phyloP scores from a whole-genome alignment of 2,113 vertebrate species.

The Festucalex cinctus region DNA sequence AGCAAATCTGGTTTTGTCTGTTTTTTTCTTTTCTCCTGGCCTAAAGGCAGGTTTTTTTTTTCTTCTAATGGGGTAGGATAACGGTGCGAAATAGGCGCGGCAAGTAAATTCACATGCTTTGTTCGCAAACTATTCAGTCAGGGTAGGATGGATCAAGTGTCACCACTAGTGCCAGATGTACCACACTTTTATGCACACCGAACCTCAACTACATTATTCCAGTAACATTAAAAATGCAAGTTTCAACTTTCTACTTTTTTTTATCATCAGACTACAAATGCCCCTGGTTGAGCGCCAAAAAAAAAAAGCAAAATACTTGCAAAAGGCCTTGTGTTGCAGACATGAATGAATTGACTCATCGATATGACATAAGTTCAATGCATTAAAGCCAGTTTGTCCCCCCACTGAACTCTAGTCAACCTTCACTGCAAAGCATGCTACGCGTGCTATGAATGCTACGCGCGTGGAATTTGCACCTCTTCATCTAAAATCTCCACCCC shows the following conservation, averaged over 20 bases:
- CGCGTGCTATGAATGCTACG: background rate
- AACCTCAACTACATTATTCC: too few relatives aligned
- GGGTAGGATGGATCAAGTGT: conserved; percentile 9
- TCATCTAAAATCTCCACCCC: background rate
- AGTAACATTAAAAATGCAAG: too few relatives aligned
- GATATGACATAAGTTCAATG: background rate
- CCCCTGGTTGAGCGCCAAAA: background rate
- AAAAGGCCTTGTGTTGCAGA: too few relatives aligned
- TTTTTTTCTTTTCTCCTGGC: conserved; percentile 45
- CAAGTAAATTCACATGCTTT: conserved; percentile 47
- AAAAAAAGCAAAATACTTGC: too few relatives aligned
- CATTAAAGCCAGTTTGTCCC: too few relatives aligned
- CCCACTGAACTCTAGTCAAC: background rate
- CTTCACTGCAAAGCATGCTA: background rate
- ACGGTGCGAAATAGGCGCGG: conserved; percentile 61
- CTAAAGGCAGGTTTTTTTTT: conserved; percentile 58
- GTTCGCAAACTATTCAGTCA: conserved; percentile 32
- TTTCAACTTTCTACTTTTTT: background rate
- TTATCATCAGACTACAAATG: background rate
- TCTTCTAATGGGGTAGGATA: conserved; percentile 47
- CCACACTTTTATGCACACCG: too few relatives aligned
- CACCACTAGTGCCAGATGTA: background rate
- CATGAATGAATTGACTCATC: background rate
- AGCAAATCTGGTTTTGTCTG: conserved; percentile 58
- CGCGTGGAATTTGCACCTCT: background rate